A percentile compares a stretch with the other conserved stretches of the same genome.
These are phyloP conservation scores for Sarcophaga peregrina DNA, from an alignment of 1,140 invertebrate genomes.

Conservation along the genomic window DNA sequence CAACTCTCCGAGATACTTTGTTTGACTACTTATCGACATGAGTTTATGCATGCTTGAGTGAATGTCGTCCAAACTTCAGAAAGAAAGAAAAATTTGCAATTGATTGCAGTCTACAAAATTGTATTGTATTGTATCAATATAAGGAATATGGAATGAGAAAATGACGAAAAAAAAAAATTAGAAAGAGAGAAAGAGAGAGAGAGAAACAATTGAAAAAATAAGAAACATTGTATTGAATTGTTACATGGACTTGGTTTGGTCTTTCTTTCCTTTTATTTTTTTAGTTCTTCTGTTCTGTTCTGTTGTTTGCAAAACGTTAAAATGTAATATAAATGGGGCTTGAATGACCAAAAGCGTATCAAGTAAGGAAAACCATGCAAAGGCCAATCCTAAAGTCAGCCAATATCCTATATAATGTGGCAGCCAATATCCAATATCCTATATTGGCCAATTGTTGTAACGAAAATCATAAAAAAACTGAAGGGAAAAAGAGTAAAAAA, in stretches of 20 bases:
- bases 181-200: background rate
- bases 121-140: conserved; percentile 15
- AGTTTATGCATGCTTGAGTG: conserved; percentile 36
- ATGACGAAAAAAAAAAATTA: background rate
- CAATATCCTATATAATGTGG: background rate
- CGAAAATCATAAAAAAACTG: background rate
- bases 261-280: too few relatives aligned
- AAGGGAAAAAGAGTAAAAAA: too few relatives aligned
- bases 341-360: background rate
- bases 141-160: background rate
- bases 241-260: too few relatives aligned
- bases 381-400: too few relatives aligned
- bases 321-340: background rate
- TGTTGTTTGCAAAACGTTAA: background rate
- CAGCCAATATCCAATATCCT: background rate
- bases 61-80: conserved; percentile 24
- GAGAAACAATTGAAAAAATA: background rate
- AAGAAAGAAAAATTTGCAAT: background rate
- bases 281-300: too few relatives aligned
- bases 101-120: conserved; percentile 17
- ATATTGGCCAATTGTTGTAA: conserved; percentile 9
- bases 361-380: too few relatives aligned
- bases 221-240: too few relatives aligned
- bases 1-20: background rate
- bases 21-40: conserved; percentile 40